Evolutionary conservation across 2,113 vertebrate genomes (phyloP), one percentile per base, ranked within the genome.

Genomic region (Psettodes erumei): DNA sequence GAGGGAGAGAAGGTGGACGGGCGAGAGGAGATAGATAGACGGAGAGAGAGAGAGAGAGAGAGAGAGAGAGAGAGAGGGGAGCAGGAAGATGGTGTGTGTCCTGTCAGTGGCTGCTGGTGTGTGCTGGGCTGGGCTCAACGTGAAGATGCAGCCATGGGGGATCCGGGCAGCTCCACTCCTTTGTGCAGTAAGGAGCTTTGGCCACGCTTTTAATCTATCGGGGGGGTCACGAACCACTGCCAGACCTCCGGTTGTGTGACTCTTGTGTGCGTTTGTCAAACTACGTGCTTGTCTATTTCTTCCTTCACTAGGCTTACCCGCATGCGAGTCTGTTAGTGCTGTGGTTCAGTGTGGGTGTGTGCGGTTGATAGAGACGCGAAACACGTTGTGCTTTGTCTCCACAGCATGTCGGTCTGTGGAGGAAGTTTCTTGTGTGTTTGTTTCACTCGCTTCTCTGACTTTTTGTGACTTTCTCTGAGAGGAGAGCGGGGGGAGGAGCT

Each of bases 101-200:
- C 71, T 54, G 83, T 81, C 79, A 63, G 58, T 50, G 71, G 64
- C 85, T 79, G 65, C 45, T 82, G 69, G 85, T 79, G 62, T 50
- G 80, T 79, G 82, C 83, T 83, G 82, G 84, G 80, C 86, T 84
- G 87, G 84, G 90, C 87, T 87, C 78, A 85, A 84, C 60, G 21
- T 83, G 88, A 91, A 91, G 91, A 92, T 92, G 87, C 93, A 91
- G 86, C 86, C 87, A 90, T 92, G 91, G 93, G 89, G 80, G 92
- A 93, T 85, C 78, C 83, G 79, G 84, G 84, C 83, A 58, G 84
- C 85, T 88, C 86, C 88, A 60, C 76, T 92, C 90, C 91, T 93
- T 91, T 94, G 84, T 89, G 86, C 89, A 94, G 94, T 94, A 94
- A 94, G 94, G 82, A 89, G 83, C 90, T 85, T 77, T 73, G 21